These are phyloP conservation scores for Carpatolechia fugitivella DNA, from an alignment of 2,888 invertebrate species.

Conservation along the genomic window DNA sequence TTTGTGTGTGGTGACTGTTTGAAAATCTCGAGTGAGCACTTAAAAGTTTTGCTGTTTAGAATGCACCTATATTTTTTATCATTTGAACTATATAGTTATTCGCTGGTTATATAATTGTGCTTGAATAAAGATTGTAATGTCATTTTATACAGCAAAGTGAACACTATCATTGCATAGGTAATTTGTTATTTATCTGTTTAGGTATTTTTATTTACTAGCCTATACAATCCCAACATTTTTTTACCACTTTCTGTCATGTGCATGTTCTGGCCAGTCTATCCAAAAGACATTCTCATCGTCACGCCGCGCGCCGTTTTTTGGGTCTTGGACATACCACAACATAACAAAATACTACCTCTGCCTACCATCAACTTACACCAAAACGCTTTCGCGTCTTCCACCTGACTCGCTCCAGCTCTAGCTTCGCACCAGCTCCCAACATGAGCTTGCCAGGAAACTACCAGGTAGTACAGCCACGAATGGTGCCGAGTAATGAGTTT, in stretches of 20 bases:
- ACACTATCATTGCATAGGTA: no score
- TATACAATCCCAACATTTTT: no score
- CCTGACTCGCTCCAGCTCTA: background rate
- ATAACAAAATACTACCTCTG: background rate
- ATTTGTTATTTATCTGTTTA: no score
- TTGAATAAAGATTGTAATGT: no score
- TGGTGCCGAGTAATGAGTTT: constrained; percentile 71
- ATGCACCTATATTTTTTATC: background rate
- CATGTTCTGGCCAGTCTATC: no score
- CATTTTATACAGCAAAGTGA: no score
- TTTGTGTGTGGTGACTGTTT: background rate
- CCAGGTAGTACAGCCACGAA: constrained; percentile 61
- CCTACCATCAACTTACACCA: background rate
- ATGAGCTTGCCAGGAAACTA: constrained; percentile 56
- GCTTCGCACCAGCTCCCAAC: constrained; percentile 19
- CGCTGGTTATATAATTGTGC: no score
- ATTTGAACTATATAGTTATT: no score
- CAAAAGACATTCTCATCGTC: no score
- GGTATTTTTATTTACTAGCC: no score
- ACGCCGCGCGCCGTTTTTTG: no score
- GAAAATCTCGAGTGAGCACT: background rate
- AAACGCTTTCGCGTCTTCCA: background rate
- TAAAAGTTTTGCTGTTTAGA: background rate
- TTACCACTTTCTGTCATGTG: no score
- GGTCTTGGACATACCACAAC: background rate